Conservation (phyloP, 2,797 vertebrate species). For the Anguilla anguilla region DNA sequence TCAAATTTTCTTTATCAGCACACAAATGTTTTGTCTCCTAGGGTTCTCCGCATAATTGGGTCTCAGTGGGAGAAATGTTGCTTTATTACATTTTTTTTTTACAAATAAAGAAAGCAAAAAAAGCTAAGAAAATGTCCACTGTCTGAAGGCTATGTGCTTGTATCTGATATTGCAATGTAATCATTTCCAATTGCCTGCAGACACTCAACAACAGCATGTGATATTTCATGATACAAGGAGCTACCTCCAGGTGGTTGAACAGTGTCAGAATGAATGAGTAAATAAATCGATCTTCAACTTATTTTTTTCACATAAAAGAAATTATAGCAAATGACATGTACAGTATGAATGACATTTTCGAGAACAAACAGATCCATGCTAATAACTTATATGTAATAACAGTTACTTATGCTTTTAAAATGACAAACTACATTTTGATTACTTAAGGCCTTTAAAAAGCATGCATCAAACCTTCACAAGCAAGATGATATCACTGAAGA, state of each 20-base stretch:
- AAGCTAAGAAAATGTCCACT: not conserved
- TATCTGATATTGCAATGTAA: slow-evolving; percentile 5
- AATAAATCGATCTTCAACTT: not conserved
- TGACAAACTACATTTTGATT: not conserved
- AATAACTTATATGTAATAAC: not conserved
- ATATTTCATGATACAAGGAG: not conserved
- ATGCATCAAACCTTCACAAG: not conserved
- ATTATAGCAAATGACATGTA: not conserved
- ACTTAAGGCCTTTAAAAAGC: not conserved
- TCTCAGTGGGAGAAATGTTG: not conserved
- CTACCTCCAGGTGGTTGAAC: not conserved
- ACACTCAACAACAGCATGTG: not conserved
- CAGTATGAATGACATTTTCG: not conserved
- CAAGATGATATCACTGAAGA: not conserved
- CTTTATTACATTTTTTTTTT: not conserved
- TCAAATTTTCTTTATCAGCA: not conserved
- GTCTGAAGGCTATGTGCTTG: not conserved
- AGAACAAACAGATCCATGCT: not conserved
- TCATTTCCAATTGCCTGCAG: not conserved
- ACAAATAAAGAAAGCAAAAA: not conserved
- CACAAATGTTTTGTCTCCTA: not conserved
- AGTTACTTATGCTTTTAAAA: not conserved
- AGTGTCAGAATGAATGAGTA: not conserved
- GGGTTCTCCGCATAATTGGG: not conserved
- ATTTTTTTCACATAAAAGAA: not conserved